Percentiles rank a stretch among this genome's conserved stretches.
These are phyloP conservation scores for Hydrophis major DNA, from an alignment of 2,797 vertebrate genomes.

Conservation along the genomic window DNA sequence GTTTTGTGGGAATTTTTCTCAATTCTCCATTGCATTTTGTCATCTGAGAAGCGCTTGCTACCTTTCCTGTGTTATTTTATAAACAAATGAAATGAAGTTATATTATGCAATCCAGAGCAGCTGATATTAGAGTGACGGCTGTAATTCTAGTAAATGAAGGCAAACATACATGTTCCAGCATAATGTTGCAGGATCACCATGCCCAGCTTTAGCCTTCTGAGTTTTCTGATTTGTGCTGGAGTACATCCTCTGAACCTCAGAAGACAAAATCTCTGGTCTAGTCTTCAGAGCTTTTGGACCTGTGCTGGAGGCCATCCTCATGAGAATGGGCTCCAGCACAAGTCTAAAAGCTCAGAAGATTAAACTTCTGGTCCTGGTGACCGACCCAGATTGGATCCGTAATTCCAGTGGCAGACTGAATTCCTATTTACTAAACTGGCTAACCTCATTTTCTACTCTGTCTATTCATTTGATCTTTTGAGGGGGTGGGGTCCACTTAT, in stretches of 20 bases:
- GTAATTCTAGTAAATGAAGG: neutral
- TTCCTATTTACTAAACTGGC: neutral
- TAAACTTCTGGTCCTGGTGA: neutral
- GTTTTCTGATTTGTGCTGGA: neutral
- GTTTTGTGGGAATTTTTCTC: neutral
- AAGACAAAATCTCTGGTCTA: neutral
- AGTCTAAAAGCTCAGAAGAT: neutral
- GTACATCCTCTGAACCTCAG: neutral
- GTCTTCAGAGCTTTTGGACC: neutral
- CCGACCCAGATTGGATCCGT: neutral
- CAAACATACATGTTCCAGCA: neutral
- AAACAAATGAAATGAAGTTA: neutral
- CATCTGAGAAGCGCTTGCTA: neutral
- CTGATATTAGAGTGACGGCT: neutral
- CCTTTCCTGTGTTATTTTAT: neutral
- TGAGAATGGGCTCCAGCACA: neutral
- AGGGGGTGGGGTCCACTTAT: neutral
- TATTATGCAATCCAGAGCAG: neutral
- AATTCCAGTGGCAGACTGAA: neutral
- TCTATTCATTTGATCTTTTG: neutral
- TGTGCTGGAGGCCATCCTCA: neutral
- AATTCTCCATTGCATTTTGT: neutral
- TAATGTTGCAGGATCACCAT: neutral
- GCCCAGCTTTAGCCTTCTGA: neutral
- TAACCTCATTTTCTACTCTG: neutral